Evolutionary conservation across 1,140 invertebrate genomes (phyloP).

Genomic region (Papilio glaucus): DNA sequence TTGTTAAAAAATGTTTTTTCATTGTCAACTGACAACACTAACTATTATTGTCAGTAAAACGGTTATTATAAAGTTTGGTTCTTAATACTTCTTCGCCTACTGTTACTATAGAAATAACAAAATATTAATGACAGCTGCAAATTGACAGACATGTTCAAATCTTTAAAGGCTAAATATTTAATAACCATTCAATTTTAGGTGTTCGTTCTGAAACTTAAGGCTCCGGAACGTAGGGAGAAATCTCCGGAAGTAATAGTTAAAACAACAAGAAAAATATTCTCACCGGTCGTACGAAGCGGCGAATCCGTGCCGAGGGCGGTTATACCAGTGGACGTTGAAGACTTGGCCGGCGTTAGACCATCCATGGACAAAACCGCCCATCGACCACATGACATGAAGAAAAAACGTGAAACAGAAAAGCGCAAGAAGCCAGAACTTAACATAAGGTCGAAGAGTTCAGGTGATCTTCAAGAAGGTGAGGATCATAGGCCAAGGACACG

Average conservation of each 20-base stretch:
- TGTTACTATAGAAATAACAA: not conserved
- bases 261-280: conserved; percentile 90
- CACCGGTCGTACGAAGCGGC: conserved; percentile 85
- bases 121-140: not conserved
- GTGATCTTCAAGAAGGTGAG: conserved; percentile 66
- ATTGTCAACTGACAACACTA: too few relatives aligned
- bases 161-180: not conserved
- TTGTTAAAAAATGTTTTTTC: too few relatives aligned
- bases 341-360: conserved; percentile 71
- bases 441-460: conserved; percentile 59
- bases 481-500: conserved; percentile 65
- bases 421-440: conserved; percentile 46
- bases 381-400: conserved; percentile 45
- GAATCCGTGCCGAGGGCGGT: conserved; percentile 80
- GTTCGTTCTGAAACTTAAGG: conserved; percentile 76
- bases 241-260: conserved; percentile 88
- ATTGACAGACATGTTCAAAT: not conserved
- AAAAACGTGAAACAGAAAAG: conserved; percentile 45
- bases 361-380: conserved; percentile 39
- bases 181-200: conserved; percentile 50
- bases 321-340: conserved; percentile 80
- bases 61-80: too few relatives aligned
- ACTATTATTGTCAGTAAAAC: too few relatives aligned
- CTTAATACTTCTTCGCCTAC: conserved; percentile 11
- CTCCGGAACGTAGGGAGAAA: conserved; percentile 63